Base-by-base conservation (phyloP, 1,140 invertebrate genomes). In the Dendrolimus punctatus region DNA sequence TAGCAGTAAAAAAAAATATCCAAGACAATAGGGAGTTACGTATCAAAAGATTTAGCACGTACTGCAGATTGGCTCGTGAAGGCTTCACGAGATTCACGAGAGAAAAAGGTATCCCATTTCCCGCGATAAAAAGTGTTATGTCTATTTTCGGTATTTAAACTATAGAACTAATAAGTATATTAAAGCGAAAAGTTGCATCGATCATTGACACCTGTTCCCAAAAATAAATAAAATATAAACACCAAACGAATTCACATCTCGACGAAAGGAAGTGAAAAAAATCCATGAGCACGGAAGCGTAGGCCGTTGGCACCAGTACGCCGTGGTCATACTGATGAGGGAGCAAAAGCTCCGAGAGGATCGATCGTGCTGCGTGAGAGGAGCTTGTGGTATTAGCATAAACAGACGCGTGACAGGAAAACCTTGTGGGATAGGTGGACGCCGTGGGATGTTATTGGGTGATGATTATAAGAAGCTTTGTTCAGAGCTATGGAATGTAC, bases 201-300 rank as follows among this genome's bases (percentile, higher is more conserved):
- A 10, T 10, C 43, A 9, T 9, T 45, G n/a, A n/a, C 43, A 45
- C 6, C 5, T 8, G n/a, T n/a, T 45, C 5, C 41, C n/a, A 8
- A n/a, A 42, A 42, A 42, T 7, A 7, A 8, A 8, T 42, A n/a
- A 8, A 7, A 42, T 6, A 42, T 43, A 53, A 58, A 44, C 48
- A 47, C 46, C 39, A 50, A 23, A 48, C 40, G 51, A 57, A 55
- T 57, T 23, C 56, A 60, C 62, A 61, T 62, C 53, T 59, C 45
- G 41, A 54, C 41, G 57, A 71, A 67, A 76, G 71, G 73, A 76
- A 71, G 70, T 73, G 55, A 68, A 67, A 73, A 73, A 71, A 60
- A 56, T 45, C 52, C 23, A 49, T 55, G 64, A 60, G 68, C 64
- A 58, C 73, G 76, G 76, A 79, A 79, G 68, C 63, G 47, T 0